Conservation (phyloP, 2,113 vertebrate genomes). For the Antidorcas marsupialis region DNA sequence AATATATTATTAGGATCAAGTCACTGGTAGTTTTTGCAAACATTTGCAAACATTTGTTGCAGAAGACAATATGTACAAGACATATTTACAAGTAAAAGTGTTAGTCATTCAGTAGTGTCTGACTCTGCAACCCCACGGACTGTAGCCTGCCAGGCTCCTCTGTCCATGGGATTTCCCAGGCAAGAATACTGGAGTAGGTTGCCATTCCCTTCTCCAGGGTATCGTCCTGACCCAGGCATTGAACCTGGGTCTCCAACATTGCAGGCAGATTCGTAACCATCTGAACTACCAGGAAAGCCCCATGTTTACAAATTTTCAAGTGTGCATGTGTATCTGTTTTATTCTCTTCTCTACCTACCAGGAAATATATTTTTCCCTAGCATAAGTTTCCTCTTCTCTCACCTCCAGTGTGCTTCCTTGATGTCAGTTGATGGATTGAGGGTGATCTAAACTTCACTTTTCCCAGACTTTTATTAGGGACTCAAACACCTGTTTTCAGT, state of each 20-base stretch:
- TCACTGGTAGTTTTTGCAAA: neutral
- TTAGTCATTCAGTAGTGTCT: neutral
- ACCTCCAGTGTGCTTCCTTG: neutral
- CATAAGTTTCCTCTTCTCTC: neutral
- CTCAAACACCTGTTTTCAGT: neutral
- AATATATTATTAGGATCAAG: neutral
- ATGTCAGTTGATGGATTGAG: neutral
- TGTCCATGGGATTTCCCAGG: neutral
- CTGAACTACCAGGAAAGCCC: neutral
- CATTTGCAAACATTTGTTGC: neutral
- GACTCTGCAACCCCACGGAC: neutral
- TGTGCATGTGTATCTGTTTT: neutral
- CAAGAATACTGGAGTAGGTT: neutral
- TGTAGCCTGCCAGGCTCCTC: neutral
- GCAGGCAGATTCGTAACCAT: neutral
- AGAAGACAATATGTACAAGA: neutral
- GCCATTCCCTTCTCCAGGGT: neutral
- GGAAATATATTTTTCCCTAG: neutral
- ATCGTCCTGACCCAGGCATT: neutral
- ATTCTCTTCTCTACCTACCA: neutral
- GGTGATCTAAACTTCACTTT: neutral
- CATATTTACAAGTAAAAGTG: neutral
- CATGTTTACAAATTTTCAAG: neutral
- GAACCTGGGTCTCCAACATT: neutral
- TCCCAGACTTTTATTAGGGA: neutral